A percentile compares a stretch with the other conserved stretches of the same genome.
Evolutionary conservation across 2,113 vertebrate species (phyloP).

Genomic region (Nibea coibor): DNA sequence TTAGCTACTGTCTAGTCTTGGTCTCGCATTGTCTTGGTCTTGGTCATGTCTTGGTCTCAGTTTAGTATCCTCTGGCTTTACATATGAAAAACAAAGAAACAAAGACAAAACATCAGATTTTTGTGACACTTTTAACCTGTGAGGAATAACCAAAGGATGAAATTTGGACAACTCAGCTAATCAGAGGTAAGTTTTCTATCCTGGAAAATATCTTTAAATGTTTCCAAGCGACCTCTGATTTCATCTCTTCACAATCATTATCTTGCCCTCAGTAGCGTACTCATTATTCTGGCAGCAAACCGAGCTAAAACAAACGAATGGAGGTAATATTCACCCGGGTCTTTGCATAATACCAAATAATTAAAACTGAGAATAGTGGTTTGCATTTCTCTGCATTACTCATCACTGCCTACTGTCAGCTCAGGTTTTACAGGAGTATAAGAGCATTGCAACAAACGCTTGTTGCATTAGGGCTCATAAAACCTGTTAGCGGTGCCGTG

Average conservation of each 20-base stretch:
- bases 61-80: neutral
- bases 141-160: neutral
- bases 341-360: conserved; percentile 13
- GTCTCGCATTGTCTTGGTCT: too few species aligned
- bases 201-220: neutral
- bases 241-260: neutral
- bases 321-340: conserved; percentile 7
- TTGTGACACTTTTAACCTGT: neutral
- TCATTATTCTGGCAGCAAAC: neutral
- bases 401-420: conserved; percentile 1
- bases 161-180: neutral
- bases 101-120: neutral
- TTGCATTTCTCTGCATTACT: conserved; percentile 12
- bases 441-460: neutral
- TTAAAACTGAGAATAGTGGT: neutral
- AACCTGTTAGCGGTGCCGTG: conserved; percentile 7
- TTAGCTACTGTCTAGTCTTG: too few species aligned
- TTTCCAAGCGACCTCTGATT: neutral
- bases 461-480: neutral
- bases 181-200: neutral
- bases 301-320: neutral
- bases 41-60: too few species aligned
- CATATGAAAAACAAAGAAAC: neutral
- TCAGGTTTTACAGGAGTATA: neutral
- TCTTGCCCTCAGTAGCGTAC: neutral